Evolutionary conservation across 2,113 vertebrate genomes (phyloP).

Genomic region (Centropus bengalensis): DNA sequence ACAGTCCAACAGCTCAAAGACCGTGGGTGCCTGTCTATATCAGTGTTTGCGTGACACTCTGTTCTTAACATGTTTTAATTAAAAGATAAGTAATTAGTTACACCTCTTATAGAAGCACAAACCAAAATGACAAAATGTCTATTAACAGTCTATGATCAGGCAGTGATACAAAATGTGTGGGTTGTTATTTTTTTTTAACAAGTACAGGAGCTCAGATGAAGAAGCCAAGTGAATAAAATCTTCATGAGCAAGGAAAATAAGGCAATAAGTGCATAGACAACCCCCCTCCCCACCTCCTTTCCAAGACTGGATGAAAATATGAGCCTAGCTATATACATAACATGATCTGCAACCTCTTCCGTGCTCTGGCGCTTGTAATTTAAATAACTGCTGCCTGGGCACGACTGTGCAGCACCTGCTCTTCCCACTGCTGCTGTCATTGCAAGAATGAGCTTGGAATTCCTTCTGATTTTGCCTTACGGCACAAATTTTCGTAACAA

Average conservation of each 20-base stretch:
- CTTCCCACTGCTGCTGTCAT: neutral
- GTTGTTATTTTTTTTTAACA: neutral
- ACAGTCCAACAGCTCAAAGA: neutral
- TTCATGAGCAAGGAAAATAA: neutral
- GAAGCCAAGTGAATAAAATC: neutral
- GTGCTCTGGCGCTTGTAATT: neutral
- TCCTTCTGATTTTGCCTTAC: neutral
- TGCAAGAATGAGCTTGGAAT: neutral
- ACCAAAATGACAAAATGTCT: neutral
- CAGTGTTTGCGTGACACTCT: neutral
- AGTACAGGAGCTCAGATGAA: neutral
- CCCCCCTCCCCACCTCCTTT: neutral
- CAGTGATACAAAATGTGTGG: neutral
- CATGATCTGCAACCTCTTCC: neutral
- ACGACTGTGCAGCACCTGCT: neutral
- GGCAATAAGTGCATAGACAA: neutral
- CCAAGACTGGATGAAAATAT: neutral
- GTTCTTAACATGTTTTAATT: neutral
- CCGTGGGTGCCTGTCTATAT: fast-evolving
- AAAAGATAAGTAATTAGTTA: neutral
- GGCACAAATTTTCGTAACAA: neutral
- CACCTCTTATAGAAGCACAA: neutral
- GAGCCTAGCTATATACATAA: neutral
- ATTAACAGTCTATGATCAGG: neutral
- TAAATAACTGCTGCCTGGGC: neutral